Percentiles rank a stretch among this genome's conserved stretches.
phyloP scores from a whole-genome alignment of 2,888 invertebrate species.

The Cataglyphis livida region DNA sequence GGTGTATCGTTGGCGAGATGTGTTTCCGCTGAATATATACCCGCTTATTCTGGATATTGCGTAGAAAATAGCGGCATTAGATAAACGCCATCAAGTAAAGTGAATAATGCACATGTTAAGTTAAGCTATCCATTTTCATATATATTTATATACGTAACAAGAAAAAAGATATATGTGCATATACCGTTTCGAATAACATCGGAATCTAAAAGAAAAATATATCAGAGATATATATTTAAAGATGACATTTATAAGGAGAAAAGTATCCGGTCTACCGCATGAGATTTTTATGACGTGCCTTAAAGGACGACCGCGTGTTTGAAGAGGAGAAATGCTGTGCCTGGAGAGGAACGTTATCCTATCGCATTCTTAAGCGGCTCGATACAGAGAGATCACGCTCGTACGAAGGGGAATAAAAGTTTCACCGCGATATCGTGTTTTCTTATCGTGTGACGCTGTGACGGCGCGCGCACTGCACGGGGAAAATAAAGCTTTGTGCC shows the following conservation, averaged over 20 bases:
- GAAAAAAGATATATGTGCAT: neutral
- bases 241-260: neutral
- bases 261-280: neutral
- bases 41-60: neutral
- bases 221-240: neutral
- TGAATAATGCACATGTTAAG: neutral
- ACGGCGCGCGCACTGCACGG: constrained; percentile 9
- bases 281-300: neutral
- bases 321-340: neutral
- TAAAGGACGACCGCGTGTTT: neutral
- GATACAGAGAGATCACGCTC: neutral
- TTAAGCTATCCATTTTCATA: neutral
- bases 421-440: constrained; percentile 27
- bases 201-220: neutral
- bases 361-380: constrained; percentile 29
- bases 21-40: neutral
- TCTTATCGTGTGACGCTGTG: constrained; percentile 21
- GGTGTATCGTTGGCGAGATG: neutral
- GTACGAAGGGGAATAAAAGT: constrained; percentile 28
- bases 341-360: neutral
- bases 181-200: neutral
- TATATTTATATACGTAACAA: neutral
- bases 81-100: neutral
- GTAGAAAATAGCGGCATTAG: constrained; percentile 2
- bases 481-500: constrained; percentile 35